Base-by-base conservation (phyloP, 2,113 vertebrate species). In the Alces alces region DNA sequence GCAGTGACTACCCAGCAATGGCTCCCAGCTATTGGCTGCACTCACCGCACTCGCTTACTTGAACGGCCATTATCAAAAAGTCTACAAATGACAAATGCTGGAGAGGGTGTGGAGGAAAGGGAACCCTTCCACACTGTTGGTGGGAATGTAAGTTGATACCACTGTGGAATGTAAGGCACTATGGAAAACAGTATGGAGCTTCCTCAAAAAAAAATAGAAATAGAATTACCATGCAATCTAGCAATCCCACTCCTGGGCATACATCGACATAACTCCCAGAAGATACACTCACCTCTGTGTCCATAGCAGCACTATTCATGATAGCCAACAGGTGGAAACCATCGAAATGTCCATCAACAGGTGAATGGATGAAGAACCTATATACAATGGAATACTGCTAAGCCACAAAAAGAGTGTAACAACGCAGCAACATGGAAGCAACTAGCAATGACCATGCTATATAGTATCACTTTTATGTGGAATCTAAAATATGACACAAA, bases 381-480 rank as follows among this genome's bases (percentile, higher is more conserved):
- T 8, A 78, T 45, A 28, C 25, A 4, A 14, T 28, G 15, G 78
- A 33, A 33, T 50, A 50, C 16, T 50, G 33, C 78, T 79, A 16
- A 79, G 78, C 45, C 28, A 6, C 11, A 33, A n/a, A 66, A 79
- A 19, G 15, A 19, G 45, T 19, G 28, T 19, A 30, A 11, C 4
- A 9, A 11, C 0, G 8, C 45, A 50, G 28, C 45, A 17, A 19
- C 8, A 11, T 50, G 45, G 15, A 19, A 12, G 78, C 27, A 79
- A 0, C 28, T 11, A 33, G 28, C 5, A 28, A 33, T 79, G 45
- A 50, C 28, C 78, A 50, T 30, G 19, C 78, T 17, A 2, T 50
- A 17, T 0, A 9, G 28, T 50, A 11, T 50, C 76, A 50, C 5
- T 19, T 5, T 30, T 17, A 33, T 30, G 45, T 50, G 78, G 45